phyloP scores from a whole-genome alignment of 2,797 vertebrate species.

The Thripadectes ignobilis region DNA sequence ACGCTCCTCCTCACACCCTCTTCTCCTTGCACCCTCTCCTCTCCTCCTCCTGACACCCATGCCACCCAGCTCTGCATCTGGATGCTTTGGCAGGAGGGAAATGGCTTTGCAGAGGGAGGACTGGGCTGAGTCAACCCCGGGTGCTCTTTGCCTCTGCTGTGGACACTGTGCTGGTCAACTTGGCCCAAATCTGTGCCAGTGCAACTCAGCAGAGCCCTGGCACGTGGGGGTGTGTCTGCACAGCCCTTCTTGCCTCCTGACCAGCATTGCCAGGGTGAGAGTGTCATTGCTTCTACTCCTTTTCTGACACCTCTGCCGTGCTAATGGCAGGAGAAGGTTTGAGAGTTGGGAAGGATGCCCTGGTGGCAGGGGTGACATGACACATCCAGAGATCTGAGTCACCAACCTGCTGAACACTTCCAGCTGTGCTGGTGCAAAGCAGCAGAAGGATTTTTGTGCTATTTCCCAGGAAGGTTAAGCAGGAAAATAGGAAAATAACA shows the following conservation, averaged over 20 bases:
- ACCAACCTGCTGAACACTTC: neutral
- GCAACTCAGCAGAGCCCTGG: neutral
- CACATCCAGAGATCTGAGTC: neutral
- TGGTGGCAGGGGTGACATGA: neutral
- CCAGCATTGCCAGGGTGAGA: neutral
- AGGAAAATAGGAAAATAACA: neutral
- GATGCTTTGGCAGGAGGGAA: neutral
- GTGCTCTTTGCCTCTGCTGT: neutral
- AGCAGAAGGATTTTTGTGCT: neutral
- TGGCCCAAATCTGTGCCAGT: fast-evolving
- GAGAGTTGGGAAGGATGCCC: neutral
- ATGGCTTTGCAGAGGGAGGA: neutral
- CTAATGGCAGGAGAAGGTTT: neutral
- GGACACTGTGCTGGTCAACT: fast-evolving
- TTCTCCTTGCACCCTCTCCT: neutral
- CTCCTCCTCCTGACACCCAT: neutral
- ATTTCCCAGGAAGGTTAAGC: neutral
- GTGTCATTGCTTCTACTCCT: fast-evolving
- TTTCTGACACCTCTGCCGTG: neutral
- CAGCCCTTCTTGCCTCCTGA: neutral
- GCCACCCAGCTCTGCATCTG: fast-evolving
- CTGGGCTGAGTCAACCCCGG: neutral
- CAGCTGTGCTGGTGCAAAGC: neutral
- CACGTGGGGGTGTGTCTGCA: fast-evolving
- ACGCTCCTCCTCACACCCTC: neutral